Percentiles rank a stretch among this genome's conserved stretches.
Evolutionary conservation across 2,113 vertebrate genomes (phyloP).

Genomic region (Ameiurus melas): DNA sequence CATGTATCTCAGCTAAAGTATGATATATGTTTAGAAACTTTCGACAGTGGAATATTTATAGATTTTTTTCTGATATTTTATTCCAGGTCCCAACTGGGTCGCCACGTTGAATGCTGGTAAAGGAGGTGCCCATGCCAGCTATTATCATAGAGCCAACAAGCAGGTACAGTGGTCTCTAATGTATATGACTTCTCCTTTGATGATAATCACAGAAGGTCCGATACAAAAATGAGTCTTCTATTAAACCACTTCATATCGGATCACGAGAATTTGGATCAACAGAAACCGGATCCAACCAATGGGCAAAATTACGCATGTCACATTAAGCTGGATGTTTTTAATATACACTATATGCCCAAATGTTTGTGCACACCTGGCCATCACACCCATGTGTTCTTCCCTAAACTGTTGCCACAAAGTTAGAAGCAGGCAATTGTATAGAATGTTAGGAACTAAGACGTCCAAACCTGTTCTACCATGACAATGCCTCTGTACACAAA

Average conservation of each 20-base stretch:
- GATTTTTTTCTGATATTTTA: not conserved
- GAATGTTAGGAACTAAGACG: not conserved
- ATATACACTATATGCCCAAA: not conserved
- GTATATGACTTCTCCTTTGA: not conserved
- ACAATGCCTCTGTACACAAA: not conserved
- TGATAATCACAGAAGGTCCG: not conserved
- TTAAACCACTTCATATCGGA: not conserved
- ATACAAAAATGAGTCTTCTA: not conserved
- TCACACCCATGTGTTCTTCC: not conserved
- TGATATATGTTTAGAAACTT: not conserved
- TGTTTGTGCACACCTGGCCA: not conserved
- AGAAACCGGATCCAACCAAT: not conserved
- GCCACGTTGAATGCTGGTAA: slow-evolving; percentile 90
- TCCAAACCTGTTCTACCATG: not conserved
- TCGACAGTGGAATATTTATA: not conserved
- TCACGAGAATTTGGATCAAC: not conserved
- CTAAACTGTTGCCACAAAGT: not conserved
- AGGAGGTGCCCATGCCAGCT: slow-evolving; percentile 92
- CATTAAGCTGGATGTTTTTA: not conserved
- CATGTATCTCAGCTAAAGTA: not conserved
- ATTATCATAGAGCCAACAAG: slow-evolving; percentile 92
- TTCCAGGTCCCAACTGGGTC: slow-evolving; percentile 85
- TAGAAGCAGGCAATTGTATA: not conserved
- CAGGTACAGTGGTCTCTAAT: slow-evolving; percentile 73
- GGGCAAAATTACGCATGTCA: not conserved